phyloP scores from a whole-genome alignment of 2,797 vertebrate genomes.

The Dipus sagitta region DNA sequence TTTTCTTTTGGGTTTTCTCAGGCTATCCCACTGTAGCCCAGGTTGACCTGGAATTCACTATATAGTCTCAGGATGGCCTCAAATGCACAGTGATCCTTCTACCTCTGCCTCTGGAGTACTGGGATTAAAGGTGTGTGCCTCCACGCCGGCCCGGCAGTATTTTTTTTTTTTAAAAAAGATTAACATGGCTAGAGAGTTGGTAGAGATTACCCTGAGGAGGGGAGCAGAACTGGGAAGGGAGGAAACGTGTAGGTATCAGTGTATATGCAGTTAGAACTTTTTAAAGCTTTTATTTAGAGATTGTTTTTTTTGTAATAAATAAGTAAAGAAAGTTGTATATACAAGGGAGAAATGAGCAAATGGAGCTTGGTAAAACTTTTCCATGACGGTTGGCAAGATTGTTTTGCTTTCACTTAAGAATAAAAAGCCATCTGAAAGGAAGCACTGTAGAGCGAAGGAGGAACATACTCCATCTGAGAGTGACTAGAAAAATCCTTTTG shows the following conservation, averaged over 20 bases:
- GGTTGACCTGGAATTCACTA: no score
- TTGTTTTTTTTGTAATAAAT: slow-evolving; percentile 29
- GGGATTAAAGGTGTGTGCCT: no score
- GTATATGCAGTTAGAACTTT: neutral
- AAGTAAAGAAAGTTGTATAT: neutral
- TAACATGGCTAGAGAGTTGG: neutral
- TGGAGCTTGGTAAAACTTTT: slow-evolving; percentile 54
- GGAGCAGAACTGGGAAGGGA: neutral
- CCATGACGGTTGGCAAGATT: slow-evolving; percentile 58
- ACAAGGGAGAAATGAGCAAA: slow-evolving; percentile 57
- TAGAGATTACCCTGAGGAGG: neutral
- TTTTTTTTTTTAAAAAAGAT: neutral
- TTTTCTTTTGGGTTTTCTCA: no score
- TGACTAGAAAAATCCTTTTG: slow-evolving; percentile 50
- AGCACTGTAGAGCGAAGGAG: slow-evolving; percentile 44
- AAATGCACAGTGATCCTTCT: no score
- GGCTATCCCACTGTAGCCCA: no score
- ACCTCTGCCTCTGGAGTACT: no score
- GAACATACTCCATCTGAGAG: slow-evolving; percentile 18
- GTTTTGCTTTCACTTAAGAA: slow-evolving; percentile 62
- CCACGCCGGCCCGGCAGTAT: no score
- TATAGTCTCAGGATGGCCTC: no score
- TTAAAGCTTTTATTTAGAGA: slow-evolving; percentile 40
- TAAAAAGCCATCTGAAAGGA: slow-evolving; percentile 54
- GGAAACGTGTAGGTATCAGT: neutral